These are phyloP conservation scores for Neoniphon sammara DNA, from an alignment of 2,797 vertebrate species.

Conservation along the genomic window DNA sequence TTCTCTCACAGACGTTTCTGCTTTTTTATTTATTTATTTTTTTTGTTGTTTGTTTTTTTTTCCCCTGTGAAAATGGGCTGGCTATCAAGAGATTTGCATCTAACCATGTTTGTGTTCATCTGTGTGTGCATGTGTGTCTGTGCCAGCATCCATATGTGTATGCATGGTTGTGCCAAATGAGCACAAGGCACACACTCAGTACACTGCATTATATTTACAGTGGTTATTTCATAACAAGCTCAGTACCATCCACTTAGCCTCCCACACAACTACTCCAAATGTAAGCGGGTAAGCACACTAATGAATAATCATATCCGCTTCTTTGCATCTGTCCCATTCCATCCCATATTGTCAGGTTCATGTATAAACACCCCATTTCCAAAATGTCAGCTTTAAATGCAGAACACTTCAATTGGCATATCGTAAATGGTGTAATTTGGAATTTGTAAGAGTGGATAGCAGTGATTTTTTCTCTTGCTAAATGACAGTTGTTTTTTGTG, in stretches of 20 bases:
- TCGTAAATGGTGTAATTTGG: no score
- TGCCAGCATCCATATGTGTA: not conserved
- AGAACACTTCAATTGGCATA: no score
- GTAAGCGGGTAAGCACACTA: not conserved
- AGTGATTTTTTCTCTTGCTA: no score
- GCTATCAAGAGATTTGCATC: constrained; percentile 13
- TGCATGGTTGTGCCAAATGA: not conserved
- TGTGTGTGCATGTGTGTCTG: constrained; percentile 14
- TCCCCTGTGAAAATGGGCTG: constrained; percentile 7
- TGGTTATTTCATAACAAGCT: not conserved
- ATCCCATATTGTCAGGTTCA: not conserved
- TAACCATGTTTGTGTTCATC: constrained; percentile 14
- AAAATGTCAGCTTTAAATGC: not conserved
- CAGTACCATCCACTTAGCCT: not conserved
- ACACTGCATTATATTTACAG: not conserved
- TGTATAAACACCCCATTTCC: not conserved
- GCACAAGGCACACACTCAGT: constrained; percentile 3
- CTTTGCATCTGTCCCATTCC: not conserved
- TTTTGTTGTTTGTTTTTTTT: not conserved
- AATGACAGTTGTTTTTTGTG: no score
- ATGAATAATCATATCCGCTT: not conserved
- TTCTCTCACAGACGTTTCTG: no score
- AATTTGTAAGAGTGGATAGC: no score
- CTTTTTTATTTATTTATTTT: no score
- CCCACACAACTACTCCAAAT: not conserved